phyloP scores from a whole-genome alignment of 2,888 invertebrate species.

The Cryptocheilus praepositus region DNA sequence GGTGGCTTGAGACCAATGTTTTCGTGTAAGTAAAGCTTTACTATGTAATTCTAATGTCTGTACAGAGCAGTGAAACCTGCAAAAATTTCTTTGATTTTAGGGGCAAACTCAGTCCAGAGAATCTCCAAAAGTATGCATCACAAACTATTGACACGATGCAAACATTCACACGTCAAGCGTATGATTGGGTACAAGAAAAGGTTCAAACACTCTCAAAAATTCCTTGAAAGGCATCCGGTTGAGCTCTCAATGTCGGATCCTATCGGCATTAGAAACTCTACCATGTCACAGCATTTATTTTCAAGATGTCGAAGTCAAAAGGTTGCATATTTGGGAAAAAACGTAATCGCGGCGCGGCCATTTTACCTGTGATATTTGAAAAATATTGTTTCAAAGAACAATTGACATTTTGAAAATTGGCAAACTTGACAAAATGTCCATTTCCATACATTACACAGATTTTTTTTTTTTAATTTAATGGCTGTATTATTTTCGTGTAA shows the following conservation, averaged over 20 bases:
- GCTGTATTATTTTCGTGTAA: slow-evolving; percentile 15
- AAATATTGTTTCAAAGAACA: slow-evolving; percentile 49
- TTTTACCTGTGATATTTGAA: slow-evolving; percentile 71
- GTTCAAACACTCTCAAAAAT: slow-evolving; percentile 84
- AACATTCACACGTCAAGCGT: slow-evolving; percentile 81
- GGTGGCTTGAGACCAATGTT: slow-evolving; percentile 84
- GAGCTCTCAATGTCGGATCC: slow-evolving; percentile 2
- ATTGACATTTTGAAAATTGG: slow-evolving; percentile 31
- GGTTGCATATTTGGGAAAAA: slow-evolving; percentile 40
- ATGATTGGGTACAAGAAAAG: slow-evolving; percentile 87
- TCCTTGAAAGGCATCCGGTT: slow-evolving; percentile 75
- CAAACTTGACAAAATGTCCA: slow-evolving; percentile 26
- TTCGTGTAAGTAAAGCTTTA: slow-evolving; percentile 82
- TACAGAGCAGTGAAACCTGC: background rate
- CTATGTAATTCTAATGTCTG: background rate
- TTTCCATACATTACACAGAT: slow-evolving; percentile 1
- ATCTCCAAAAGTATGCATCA: slow-evolving; percentile 82
- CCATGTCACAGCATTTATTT: slow-evolving; percentile 66
- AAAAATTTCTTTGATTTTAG: slow-evolving; percentile 75
- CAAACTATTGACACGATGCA: slow-evolving; percentile 83
- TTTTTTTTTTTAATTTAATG: background rate
- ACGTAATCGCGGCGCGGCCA: slow-evolving; percentile 62
- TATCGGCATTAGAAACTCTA: slow-evolving; percentile 34
- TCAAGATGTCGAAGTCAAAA: slow-evolving; percentile 56
- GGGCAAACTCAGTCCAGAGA: slow-evolving; percentile 86